A percentile compares a stretch with the other conserved stretches of the same genome.
phyloP scores from a whole-genome alignment of 2,888 invertebrate species.

The Aromia moschata region DNA sequence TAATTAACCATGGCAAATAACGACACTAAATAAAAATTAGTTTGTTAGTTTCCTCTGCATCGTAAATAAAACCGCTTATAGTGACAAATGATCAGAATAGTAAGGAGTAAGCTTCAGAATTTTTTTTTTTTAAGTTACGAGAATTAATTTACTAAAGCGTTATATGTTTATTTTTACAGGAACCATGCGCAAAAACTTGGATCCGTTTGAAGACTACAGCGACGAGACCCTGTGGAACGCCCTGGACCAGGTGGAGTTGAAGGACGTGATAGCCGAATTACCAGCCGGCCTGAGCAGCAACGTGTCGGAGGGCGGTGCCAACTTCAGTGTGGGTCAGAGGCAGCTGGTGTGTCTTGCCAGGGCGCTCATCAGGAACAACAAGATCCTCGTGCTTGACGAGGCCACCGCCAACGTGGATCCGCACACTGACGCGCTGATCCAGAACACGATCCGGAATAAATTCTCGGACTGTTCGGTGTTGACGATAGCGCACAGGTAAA shows the following conservation, averaged over 20 bases:
- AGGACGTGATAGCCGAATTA: slow-evolving; percentile 69
- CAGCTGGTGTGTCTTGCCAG: slow-evolving; percentile 71
- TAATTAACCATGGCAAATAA: too few species aligned
- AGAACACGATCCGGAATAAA: slow-evolving; percentile 78
- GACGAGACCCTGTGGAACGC: slow-evolving; percentile 53
- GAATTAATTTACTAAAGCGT: slow-evolving; percentile 44
- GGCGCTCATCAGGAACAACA: slow-evolving; percentile 66
- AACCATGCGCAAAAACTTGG: slow-evolving; percentile 63
- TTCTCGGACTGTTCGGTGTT: slow-evolving; percentile 83
- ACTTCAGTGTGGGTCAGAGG: slow-evolving; percentile 64
- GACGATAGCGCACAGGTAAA: slow-evolving; percentile 81
- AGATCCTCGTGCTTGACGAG: slow-evolving; percentile 68
- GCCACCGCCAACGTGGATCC: slow-evolving; percentile 88
- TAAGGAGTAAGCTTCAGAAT: too few species aligned
- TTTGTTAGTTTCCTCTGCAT: too few species aligned
- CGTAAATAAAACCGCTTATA: too few species aligned
- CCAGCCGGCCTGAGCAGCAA: slow-evolving; percentile 61
- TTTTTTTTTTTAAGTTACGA: not conserved
- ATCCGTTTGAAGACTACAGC: slow-evolving; percentile 53
- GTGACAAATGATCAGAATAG: too few species aligned
- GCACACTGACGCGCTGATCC: slow-evolving; percentile 81
- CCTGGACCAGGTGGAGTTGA: slow-evolving; percentile 59
- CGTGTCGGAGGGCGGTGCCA: slow-evolving; percentile 70
- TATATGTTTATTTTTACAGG: slow-evolving; percentile 56
- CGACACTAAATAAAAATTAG: too few species aligned